Evolutionary conservation across 2,113 vertebrate genomes (phyloP).

Genomic region (Calyptommatus sinebrachiatus): DNA sequence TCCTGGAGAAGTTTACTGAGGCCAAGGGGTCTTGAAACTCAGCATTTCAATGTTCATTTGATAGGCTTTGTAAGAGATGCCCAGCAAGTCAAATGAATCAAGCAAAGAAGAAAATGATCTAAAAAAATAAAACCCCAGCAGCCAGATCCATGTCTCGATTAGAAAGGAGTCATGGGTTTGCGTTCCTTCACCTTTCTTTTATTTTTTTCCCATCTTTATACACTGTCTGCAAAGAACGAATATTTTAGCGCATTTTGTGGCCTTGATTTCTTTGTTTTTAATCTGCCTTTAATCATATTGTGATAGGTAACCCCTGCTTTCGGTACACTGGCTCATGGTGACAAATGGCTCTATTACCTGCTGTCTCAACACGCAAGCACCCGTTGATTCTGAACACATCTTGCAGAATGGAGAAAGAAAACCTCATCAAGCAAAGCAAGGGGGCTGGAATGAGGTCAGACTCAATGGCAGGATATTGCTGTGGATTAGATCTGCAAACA

Average conservation of each 20-base stretch:
- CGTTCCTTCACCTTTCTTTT: accelerated
- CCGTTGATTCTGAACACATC: neutral
- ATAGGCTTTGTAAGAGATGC: neutral
- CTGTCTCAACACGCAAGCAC: accelerated
- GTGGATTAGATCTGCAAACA: neutral
- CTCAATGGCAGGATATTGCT: neutral
- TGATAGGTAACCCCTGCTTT: conserved; percentile 7
- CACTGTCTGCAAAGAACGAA: neutral
- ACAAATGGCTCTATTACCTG: neutral
- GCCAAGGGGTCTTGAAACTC: accelerated
- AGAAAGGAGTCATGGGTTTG: accelerated
- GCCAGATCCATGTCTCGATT: neutral
- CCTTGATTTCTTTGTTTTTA: conserved; percentile 15
- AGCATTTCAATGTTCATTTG: neutral
- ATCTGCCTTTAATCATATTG: conserved; percentile 16
- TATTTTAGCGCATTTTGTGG: neutral
- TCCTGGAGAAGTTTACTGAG: neutral
- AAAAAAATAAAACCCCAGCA: neutral
- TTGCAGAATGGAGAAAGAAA: conserved; percentile 16
- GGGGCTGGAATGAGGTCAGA: conserved; percentile 6
- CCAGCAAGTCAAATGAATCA: neutral
- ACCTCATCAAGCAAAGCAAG: conserved; percentile 2
- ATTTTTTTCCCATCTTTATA: neutral
- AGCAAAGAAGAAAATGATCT: neutral
- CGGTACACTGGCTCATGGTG: neutral